phyloP scores from a whole-genome alignment of 92 coral and sea anemone genomes.

The Heliopora coerulea region DNA sequence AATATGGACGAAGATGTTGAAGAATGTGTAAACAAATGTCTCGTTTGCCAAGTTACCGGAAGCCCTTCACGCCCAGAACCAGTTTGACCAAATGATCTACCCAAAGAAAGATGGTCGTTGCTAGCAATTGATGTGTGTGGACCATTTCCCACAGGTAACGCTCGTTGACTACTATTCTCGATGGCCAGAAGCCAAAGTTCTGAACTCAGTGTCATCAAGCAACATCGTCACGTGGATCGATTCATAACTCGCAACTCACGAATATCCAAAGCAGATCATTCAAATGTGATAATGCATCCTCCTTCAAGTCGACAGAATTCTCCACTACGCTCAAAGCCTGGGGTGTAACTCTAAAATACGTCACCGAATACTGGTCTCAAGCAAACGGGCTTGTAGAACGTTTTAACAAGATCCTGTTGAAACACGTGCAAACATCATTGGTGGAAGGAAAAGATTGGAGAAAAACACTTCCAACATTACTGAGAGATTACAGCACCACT shows the following conservation, averaged over 20 bases:
- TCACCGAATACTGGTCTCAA: constrained; percentile 53
- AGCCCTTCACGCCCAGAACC: constrained; percentile 42
- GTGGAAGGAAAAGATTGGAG: constrained; percentile 28
- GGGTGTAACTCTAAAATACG: constrained; percentile 37
- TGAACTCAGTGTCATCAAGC: constrained; percentile 11
- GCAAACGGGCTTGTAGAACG: constrained; percentile 50
- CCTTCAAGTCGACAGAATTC: constrained; percentile 54
- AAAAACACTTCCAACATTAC: constrained; percentile 24
- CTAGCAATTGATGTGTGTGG: constrained; percentile 56
- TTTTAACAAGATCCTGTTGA: constrained; percentile 38
- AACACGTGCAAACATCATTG: constrained; percentile 44
- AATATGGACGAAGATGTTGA: no score
- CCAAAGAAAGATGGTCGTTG: constrained; percentile 38
- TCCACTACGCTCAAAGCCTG: constrained; percentile 45
- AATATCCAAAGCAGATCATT: constrained; percentile 44
- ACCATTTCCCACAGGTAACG: constrained; percentile 54
- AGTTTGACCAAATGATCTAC: constrained; percentile 44
- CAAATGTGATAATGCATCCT: constrained; percentile 56
- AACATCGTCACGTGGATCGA: constrained; percentile 41
- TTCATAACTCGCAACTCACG: constrained; percentile 43
- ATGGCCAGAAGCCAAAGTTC: constrained; percentile 53
- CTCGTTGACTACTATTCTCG: constrained; percentile 49
- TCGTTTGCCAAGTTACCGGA: constrained; percentile 35
- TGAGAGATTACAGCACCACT: constrained; percentile 45
- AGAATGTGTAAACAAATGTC: constrained; percentile 4